Conservation (phyloP, 2,797 vertebrate genomes). For the Euthynnus affinis region DNA sequence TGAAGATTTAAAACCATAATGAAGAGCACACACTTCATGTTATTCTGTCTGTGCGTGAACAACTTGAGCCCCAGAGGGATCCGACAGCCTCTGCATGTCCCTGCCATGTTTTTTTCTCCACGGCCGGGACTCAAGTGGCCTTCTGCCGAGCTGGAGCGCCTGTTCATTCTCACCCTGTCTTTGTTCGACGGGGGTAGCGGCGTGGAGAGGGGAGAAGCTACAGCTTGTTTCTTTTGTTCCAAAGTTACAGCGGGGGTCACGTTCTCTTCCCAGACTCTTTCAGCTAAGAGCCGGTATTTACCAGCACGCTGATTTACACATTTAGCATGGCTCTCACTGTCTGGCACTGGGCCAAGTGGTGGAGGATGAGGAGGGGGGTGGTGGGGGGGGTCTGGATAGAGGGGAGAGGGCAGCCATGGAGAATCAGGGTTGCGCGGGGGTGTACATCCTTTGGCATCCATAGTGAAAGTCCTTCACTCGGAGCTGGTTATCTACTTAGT, state of each 20-base stretch:
- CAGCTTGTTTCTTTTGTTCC: constrained; percentile 72
- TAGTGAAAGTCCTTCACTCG: not conserved
- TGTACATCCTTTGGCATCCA: constrained; percentile 1
- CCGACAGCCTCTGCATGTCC: constrained; percentile 30
- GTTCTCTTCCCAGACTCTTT: constrained; percentile 64
- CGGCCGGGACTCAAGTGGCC: constrained; percentile 36
- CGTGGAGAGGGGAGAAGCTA: constrained; percentile 53
- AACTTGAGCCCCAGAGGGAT: constrained; percentile 4
- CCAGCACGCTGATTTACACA: constrained; percentile 74
- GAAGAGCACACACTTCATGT: not conserved
- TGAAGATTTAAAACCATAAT: not conserved
- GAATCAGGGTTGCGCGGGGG: constrained; percentile 12
- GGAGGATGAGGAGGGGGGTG: constrained; percentile 3
- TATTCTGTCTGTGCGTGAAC: constrained; percentile 16
- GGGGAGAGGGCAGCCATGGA: constrained; percentile 32
- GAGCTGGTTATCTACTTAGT: not conserved
- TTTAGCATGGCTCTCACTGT: constrained; percentile 64
- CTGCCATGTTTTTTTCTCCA: constrained; percentile 65
- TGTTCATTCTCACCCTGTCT: constrained; percentile 61
- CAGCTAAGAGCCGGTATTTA: constrained; percentile 66
- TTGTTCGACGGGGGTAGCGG: constrained; percentile 52
- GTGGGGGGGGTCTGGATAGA: constrained; percentile 1
- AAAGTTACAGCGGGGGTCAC: constrained; percentile 69
- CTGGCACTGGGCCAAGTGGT: constrained; percentile 58
- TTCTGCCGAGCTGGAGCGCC: constrained; percentile 39